phyloP scores from a whole-genome alignment of 2,888 invertebrate genomes.

The Callyntrura sp. region DNA sequence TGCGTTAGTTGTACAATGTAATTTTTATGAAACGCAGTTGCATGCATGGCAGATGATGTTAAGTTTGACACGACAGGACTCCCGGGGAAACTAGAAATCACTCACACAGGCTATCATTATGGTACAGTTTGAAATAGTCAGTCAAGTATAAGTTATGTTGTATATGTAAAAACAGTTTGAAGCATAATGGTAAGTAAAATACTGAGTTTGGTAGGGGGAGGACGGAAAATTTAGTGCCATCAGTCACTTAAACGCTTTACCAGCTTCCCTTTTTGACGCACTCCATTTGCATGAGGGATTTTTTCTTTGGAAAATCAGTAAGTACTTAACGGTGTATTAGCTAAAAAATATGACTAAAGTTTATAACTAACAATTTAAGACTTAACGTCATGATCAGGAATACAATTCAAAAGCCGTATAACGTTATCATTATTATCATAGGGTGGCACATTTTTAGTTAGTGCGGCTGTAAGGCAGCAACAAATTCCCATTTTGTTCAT shows the following conservation, averaged over 20 bases:
- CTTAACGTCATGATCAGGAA: too few species aligned
- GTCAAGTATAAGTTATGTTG: not conserved
- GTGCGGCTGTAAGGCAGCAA: too few species aligned
- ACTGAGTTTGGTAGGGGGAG: too few species aligned
- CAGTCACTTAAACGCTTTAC: constrained; percentile 55
- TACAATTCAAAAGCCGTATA: not conserved
- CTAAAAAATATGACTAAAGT: too few species aligned
- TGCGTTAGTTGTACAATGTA: constrained; percentile 33
- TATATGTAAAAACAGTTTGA: not conserved
- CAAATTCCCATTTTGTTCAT: too few species aligned
- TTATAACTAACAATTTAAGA: too few species aligned
- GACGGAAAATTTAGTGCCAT: constrained; percentile 55
- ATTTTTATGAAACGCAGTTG: constrained; percentile 62
- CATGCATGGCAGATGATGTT: constrained; percentile 19
- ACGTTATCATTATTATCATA: not conserved
- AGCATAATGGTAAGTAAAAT: constrained; percentile 66
- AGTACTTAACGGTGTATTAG: too few species aligned
- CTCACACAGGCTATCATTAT: too few species aligned
- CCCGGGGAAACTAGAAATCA: not conserved
- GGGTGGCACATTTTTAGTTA: too few species aligned
- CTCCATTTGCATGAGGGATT: constrained; percentile 1
- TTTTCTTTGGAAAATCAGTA: too few species aligned
- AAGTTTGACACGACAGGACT: constrained; percentile 14
- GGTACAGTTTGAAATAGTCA: too few species aligned
- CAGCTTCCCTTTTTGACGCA: not conserved